phyloP scores from a whole-genome alignment of 2,888 invertebrate species.

The Cecidostiba fungosa region DNA sequence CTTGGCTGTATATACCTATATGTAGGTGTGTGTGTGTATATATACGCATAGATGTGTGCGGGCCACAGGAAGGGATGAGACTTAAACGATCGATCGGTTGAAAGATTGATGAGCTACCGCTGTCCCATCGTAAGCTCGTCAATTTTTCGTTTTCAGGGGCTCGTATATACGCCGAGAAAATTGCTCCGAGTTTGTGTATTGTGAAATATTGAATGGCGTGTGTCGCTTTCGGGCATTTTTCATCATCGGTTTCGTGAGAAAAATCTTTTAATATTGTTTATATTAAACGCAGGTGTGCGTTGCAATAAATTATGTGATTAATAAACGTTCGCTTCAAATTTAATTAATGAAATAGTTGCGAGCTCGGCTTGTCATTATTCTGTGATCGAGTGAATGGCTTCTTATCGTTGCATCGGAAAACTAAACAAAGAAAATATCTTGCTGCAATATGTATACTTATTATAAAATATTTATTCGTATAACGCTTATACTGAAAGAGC shows the following conservation, averaged over 20 bases:
- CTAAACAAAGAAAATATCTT: background rate
- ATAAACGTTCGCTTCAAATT: background rate
- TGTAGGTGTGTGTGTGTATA: background rate
- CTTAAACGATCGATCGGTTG: slow-evolving; percentile 55
- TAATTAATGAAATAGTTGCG: background rate
- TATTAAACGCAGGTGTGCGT: background rate
- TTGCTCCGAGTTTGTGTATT: background rate
- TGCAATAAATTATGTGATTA: too few relatives aligned
- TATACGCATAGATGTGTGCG: background rate
- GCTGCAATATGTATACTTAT: background rate
- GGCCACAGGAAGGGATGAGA: background rate
- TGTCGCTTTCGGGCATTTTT: background rate
- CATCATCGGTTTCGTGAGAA: background rate
- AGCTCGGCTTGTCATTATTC: background rate
- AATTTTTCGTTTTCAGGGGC: slow-evolving; percentile 26
- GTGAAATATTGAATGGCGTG: slow-evolving; percentile 1
- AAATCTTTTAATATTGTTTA: background rate
- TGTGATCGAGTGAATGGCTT: background rate
- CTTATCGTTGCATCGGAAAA: background rate
- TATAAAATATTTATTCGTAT: background rate
- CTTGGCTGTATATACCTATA: background rate
- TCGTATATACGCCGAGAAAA: background rate
- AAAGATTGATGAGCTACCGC: slow-evolving; percentile 55
- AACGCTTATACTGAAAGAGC: background rate
- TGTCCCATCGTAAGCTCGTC: slow-evolving; percentile 28